Base-by-base conservation (phyloP, 2,797 vertebrate species). In the Megaceryle alcyon region DNA sequence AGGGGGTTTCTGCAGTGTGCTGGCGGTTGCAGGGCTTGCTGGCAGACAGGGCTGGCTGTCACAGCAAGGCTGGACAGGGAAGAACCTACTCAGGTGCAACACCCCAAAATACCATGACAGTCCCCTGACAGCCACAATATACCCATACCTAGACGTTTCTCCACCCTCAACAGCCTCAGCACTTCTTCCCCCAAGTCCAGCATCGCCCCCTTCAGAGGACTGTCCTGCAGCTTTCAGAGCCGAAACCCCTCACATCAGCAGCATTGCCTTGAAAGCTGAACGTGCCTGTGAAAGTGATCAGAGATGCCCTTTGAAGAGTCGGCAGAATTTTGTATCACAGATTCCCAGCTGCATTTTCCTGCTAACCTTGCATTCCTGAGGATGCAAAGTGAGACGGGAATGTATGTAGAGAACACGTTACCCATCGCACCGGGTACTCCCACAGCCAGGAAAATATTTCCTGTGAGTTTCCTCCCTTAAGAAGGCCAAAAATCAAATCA, bases 361-460 rank as follows among this genome's bases (percentile, higher is more conserved):
- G 94, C 94, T 97, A 94, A 63, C 90, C 78, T 95, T 96, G 96
- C 96, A 94, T 94, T 97, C 96, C 95, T 84, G 73, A 75, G 88
- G 68, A 91, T 35, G 82, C 95, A 88, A 88, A 97, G 87, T 78
- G 91, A 96, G 92, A 82, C 1, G 3, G 73, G 89, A 57, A 94
- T 5, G 1, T 68, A 29, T 8, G 90, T n/a, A 4, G 90, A 25
- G 48, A 96, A 92, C 64, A 43, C 75, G 90, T 95, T 84, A 75
- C 92, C 88, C 92, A 61, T 64, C 7, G 8, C 91, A 77, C 80
- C 41, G 21, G 87, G 85, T 92, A 41, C 87, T 90, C 90, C 83
- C 73, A 86, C 81, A 68, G 96, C 94, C 87, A 96, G 95, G 96
- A 97, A 97, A 97, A 97, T 94, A 88, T 94, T 93, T 96, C 96